Percentiles rank a stretch among this genome's conserved stretches.
phyloP scores from a whole-genome alignment of 2,113 vertebrate species.

The Nothocercus nigrocapillus region DNA sequence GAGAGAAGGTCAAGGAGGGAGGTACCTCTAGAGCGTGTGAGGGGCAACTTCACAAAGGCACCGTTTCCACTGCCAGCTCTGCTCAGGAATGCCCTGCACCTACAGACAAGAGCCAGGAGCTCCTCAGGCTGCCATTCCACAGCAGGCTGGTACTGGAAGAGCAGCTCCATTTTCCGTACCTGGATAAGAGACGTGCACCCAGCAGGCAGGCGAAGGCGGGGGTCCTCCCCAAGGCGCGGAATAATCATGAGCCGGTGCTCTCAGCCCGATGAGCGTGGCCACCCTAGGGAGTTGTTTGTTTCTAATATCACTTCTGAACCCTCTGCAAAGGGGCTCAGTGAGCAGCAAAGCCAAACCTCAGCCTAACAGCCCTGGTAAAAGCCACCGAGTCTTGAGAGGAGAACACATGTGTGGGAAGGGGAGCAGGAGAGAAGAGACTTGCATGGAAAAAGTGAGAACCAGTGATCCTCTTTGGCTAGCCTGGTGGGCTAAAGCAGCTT shows the following conservation, averaged over 20 bases:
- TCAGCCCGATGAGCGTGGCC: too few species aligned
- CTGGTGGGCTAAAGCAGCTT: slow-evolving; percentile 13
- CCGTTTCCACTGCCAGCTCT: rapidly evolving
- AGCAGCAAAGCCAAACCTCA: not conserved
- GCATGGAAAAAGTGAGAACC: not conserved
- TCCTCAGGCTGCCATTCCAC: not conserved
- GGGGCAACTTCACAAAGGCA: not conserved
- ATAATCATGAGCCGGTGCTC: not conserved
- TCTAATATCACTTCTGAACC: not conserved
- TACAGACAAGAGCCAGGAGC: not conserved
- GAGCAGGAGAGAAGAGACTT: not conserved
- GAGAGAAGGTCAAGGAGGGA: not conserved
- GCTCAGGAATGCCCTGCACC: not conserved
- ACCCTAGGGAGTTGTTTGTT: not conserved
- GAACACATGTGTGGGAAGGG: rapidly evolving
- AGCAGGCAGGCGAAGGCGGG: not conserved
- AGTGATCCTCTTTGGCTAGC: not conserved
- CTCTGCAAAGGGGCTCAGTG: not conserved
- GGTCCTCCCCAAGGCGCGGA: not conserved
- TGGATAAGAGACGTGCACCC: not conserved
- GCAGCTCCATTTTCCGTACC: not conserved
- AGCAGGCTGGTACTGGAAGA: not conserved
- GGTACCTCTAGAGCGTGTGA: not conserved
- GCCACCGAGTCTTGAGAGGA: rapidly evolving
- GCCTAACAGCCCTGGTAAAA: not conserved